Evolutionary conservation across 2,797 vertebrate genomes (phyloP), one percentile per base, ranked within the genome.

Genomic region (Phrynocephalus guinanensis): DNA sequence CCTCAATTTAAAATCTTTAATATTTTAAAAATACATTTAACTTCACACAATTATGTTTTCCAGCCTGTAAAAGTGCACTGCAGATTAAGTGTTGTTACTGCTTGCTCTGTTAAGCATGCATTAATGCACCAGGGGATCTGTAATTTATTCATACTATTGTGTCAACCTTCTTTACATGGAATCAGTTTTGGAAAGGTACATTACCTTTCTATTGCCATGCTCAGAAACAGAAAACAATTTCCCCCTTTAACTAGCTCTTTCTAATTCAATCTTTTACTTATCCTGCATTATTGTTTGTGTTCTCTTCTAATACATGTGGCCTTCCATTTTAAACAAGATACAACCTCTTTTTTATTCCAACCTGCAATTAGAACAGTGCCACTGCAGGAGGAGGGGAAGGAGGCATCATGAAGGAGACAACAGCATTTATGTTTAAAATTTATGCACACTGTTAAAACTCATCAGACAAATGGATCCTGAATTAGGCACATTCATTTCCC

Each of bases 81-180:
- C 91, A 87, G 90, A 94, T 77, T 86, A 0, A 30, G 90, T 92
- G 88, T 92, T 93, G 88, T 77, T 91, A 85, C 93, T 89, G 93
- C 91, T 95, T 93, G 94, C 93, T 97, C 93, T 95, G 92, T 93
- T 93, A 94, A 85, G 92, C 90, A 95, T 48, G 3, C 95, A 95
- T 95, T 91, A 96, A 95, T 92, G 92, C 87, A 89, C 82, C 86
- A 50, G 79, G 94, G 78, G 86, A 90, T 82, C 3, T 89, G 88
- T 94, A 94, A 96, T 95, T 95, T 96, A 96, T 95, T 93, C 92
- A 87, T 88, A 92, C 91, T 94, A 93, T 93, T 95, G 91, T 94
- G 91, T 94, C 93, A 91, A 92, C 92, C 90, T 92, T 93, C 90
- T 89, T 94, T 95, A 95, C 92, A 95, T 88, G 93, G 93, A 93